Evolutionary conservation across 2,888 invertebrate genomes (phyloP).

Genomic region (Patella depressa): DNA sequence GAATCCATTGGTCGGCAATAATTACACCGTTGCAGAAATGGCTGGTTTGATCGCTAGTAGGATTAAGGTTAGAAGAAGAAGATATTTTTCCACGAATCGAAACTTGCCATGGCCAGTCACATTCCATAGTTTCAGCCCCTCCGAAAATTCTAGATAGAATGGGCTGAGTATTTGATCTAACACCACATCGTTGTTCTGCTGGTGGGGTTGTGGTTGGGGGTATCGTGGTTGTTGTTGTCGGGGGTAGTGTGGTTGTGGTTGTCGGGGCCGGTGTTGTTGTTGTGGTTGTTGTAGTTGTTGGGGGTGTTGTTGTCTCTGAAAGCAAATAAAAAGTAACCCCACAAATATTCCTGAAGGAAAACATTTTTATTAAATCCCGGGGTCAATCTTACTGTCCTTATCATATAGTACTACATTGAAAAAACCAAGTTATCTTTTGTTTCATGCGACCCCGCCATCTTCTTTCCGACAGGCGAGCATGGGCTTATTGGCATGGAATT

Average conservation of each 20-base stretch:
- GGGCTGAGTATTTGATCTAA: neutral
- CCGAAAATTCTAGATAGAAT: neutral
- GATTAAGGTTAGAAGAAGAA: neutral
- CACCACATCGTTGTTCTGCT: neutral
- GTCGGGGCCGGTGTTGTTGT: neutral
- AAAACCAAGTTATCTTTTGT: too few species aligned
- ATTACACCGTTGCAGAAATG: neutral
- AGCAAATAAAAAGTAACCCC: too few species aligned
- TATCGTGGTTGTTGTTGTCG: neutral
- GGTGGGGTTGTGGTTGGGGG: slow-evolving; percentile 1
- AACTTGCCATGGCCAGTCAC: slow-evolving; percentile 6
- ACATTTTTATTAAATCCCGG: too few species aligned
- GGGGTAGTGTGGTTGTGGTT: neutral
- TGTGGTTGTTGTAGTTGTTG: neutral
- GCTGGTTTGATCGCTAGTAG: neutral
- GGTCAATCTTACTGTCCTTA: too few species aligned
- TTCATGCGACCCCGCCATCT: too few species aligned
- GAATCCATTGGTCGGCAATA: neutral
- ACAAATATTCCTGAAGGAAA: too few species aligned
- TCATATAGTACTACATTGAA: too few species aligned
- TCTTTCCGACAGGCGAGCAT: too few species aligned
- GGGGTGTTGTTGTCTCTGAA: neutral
- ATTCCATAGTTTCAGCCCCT: neutral
- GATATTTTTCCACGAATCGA: neutral
- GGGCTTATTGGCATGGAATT: too few species aligned